Percentiles rank a stretch among this genome's conserved stretches.
Conservation (phyloP, 2,797 vertebrate genomes). For the Triplophysa bombifrons region DNA sequence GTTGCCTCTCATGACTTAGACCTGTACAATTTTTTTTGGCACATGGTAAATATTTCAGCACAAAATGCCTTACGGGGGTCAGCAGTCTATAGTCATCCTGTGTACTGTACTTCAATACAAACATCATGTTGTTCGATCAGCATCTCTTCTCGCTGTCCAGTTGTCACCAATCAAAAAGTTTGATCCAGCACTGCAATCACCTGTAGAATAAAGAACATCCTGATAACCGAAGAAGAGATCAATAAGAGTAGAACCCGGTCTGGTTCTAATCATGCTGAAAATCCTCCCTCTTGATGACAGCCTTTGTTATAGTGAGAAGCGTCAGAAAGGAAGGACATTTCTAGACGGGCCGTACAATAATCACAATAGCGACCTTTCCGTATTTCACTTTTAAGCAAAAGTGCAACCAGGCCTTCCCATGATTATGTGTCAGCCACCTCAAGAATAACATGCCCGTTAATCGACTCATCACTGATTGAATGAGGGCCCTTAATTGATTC, state of each 20-base stretch:
- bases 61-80: neutral
- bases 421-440: constrained; percentile 66
- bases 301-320: constrained; percentile 19
- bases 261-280: constrained; percentile 21
- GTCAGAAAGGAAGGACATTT: constrained; percentile 20
- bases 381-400: constrained; percentile 44
- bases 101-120: constrained; percentile 4
- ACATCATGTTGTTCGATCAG: neutral
- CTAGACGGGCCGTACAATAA: constrained; percentile 20
- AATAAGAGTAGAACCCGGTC: constrained; percentile 24
- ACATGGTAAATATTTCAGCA: neutral
- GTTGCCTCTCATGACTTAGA: no score
- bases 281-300: constrained; percentile 26
- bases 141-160: neutral
- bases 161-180: constrained; percentile 10
- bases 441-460: constrained; percentile 71
- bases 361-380: constrained; percentile 38
- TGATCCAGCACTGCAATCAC: neutral
- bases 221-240: constrained; percentile 6
- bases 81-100: neutral
- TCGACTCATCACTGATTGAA: constrained; percentile 75
- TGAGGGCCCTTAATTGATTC: constrained; percentile 74
- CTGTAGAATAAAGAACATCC: neutral
- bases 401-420: constrained; percentile 57
- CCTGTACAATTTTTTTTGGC: neutral